phyloP scores from a whole-genome alignment of 1,140 invertebrate genomes.

The Meloidogyne chitwoodi region DNA sequence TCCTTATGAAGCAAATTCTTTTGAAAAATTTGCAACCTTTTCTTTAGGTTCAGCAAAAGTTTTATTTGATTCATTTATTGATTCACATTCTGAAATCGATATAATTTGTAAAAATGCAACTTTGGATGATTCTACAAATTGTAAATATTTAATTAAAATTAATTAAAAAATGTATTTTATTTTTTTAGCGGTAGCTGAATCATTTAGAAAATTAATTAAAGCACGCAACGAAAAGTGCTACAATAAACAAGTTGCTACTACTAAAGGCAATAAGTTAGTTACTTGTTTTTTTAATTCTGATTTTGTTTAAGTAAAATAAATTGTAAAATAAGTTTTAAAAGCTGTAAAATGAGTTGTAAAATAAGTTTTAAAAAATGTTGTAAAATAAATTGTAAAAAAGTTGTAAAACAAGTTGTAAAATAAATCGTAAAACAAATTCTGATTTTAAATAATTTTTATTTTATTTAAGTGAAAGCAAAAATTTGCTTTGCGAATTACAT shows the following conservation, averaged over 20 bases:
- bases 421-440: too few species aligned
- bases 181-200: not conserved
- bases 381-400: too few species aligned
- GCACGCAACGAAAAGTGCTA: not conserved
- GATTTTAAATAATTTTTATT: too few species aligned
- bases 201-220: not conserved
- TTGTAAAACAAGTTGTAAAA: too few species aligned
- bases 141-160: not conserved
- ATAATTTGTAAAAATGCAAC: constrained; percentile 48
- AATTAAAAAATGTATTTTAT: not conserved
- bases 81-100: constrained; percentile 50
- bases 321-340: too few species aligned
- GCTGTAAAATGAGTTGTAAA: too few species aligned
- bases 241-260: too few species aligned
- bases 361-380: too few species aligned
- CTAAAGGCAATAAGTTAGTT: too few species aligned
- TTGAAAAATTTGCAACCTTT: constrained; percentile 38
- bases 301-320: too few species aligned
- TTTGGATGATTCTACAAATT: constrained; percentile 12
- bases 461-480: constrained; percentile 6
- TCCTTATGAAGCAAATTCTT: not conserved
- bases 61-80: constrained; percentile 48
- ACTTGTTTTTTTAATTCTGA: too few species aligned
- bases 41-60: constrained; percentile 43
- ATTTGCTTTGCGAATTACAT: constrained; percentile 48